These are phyloP conservation scores for Erethizon dorsatum DNA, from an alignment of 2,797 vertebrate genomes.

Conservation along the genomic window DNA sequence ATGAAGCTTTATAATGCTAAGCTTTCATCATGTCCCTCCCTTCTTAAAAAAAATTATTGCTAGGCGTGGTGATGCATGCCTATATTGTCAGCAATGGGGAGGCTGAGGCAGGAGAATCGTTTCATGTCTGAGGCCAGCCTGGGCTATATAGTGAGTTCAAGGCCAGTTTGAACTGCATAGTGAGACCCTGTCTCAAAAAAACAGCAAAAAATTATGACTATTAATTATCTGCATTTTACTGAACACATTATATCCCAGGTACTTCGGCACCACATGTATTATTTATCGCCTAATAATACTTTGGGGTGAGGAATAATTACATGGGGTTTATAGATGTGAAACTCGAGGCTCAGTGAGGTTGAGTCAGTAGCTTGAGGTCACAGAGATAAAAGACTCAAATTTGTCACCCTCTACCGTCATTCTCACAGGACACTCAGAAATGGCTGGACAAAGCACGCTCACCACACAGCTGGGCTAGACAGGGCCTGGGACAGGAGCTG, in stretches of 20 bases:
- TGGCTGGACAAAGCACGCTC: background rate
- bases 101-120: background rate
- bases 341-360: background rate
- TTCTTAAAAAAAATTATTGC: background rate
- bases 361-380: conserved; percentile 36
- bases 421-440: background rate
- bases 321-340: background rate
- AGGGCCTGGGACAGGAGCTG: background rate
- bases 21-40: background rate
- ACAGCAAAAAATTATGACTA: background rate
- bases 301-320: conserved; percentile 26
- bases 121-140: background rate
- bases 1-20: background rate
- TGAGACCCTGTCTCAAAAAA: background rate
- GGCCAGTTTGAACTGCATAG: background rate
- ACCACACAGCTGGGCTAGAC: background rate
- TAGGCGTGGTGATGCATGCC: background rate
- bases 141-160: background rate
- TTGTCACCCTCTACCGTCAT: background rate
- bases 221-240: background rate
- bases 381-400: background rate
- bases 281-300: conserved; percentile 22
- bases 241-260: background rate
- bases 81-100: background rate
- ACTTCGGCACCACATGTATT: background rate